Conservation (phyloP, 2,888 invertebrate genomes). For the Dugesia japonica region DNA sequence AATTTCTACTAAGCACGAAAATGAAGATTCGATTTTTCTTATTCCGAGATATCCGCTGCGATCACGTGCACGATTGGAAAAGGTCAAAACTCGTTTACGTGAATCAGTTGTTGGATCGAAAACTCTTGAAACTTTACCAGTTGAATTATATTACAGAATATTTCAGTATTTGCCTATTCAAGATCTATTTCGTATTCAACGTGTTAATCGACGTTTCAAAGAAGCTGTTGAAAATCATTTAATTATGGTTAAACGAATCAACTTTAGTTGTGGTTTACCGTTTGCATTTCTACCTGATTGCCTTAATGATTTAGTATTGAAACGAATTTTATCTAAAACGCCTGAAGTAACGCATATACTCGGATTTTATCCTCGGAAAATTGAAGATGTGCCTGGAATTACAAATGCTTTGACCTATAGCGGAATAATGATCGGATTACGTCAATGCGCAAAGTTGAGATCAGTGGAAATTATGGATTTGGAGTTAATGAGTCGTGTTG, state of each 20-base stretch:
- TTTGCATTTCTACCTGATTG: conserved; percentile 37
- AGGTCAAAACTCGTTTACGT: conserved; percentile 25
- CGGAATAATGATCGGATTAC: conserved; percentile 33
- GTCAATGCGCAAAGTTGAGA: conserved; percentile 31
- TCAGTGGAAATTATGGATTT: conserved; percentile 35
- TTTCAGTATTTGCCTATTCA: conserved; percentile 33
- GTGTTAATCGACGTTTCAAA: conserved; percentile 31
- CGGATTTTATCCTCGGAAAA: conserved; percentile 34
- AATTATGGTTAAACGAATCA: conserved; percentile 31
- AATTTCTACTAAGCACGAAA: background rate
- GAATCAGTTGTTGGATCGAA: conserved; percentile 26
- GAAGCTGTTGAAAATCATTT: conserved; percentile 31
- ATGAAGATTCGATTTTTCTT: conserved; percentile 10
- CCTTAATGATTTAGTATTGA: conserved; percentile 39
- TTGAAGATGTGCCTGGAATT: conserved; percentile 26
- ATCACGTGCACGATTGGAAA: conserved; percentile 28
- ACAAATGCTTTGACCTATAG: conserved; percentile 28
- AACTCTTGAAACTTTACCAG: conserved; percentile 32
- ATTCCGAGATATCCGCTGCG: conserved; percentile 30
- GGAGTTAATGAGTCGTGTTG: conserved; percentile 34
- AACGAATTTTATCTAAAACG: conserved; percentile 38
- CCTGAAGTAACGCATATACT: conserved; percentile 38
- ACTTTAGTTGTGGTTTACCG: conserved; percentile 34
- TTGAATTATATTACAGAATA: conserved; percentile 32
- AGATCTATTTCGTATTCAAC: conserved; percentile 32